Percentiles rank a stretch among this genome's conserved stretches.
Evolutionary conservation across 2,888 invertebrate genomes (phyloP).

Genomic region (Chaitophorus viminalis): DNA sequence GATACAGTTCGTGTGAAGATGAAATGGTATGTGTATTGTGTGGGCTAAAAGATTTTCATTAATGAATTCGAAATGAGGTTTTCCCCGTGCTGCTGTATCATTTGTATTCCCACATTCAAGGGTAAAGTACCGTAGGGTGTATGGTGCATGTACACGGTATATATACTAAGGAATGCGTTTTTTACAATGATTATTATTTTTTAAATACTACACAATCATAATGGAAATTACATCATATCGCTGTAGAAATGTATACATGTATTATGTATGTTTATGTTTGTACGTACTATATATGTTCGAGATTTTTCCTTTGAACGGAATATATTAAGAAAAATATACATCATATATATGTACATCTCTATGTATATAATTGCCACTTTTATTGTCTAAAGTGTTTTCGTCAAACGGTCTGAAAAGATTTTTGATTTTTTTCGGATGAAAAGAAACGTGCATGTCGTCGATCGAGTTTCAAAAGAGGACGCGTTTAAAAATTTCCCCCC

Average conservation of each 20-base stretch:
- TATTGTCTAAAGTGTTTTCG: no score
- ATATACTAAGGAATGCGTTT: neutral
- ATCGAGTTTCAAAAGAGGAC: neutral
- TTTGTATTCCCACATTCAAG: neutral
- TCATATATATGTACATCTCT: neutral
- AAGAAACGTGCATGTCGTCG: neutral
- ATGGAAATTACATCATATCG: neutral
- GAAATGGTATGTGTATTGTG: conserved; percentile 6
- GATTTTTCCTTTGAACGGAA: neutral
- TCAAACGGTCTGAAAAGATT: neutral
- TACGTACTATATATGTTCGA: neutral
- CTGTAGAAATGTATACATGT: no score
- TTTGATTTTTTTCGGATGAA: neutral
- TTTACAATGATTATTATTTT: no score
- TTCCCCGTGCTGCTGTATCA: conserved; percentile 20
- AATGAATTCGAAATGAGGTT: conserved; percentile 40
- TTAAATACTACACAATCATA: neutral
- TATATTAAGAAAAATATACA: neutral
- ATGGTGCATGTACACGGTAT: neutral
- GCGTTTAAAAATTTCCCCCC: neutral
- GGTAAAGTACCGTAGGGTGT: neutral
- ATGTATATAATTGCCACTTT: neutral
- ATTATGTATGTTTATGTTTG: neutral
- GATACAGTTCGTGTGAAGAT: conserved; percentile 20
- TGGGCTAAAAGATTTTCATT: conserved; percentile 38